phyloP scores from a whole-genome alignment of 2,113 vertebrate genomes.

The Gymnobelideus leadbeateri region DNA sequence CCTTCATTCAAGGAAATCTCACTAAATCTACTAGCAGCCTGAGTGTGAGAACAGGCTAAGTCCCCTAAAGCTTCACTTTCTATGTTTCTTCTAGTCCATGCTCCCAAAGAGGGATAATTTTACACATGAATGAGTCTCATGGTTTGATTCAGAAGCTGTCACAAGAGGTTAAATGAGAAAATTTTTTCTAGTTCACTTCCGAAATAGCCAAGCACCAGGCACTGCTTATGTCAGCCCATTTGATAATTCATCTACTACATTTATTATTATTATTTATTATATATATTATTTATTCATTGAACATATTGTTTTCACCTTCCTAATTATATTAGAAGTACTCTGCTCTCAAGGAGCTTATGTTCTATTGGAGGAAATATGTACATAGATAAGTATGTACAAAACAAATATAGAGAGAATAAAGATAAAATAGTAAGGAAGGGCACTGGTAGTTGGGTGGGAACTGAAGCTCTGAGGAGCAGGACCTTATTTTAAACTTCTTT shows the following conservation, averaged over 20 bases:
- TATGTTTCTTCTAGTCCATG: constrained; percentile 62
- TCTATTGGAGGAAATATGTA: neutral
- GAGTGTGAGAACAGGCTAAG: neutral
- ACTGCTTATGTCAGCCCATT: neutral
- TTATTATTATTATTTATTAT: neutral
- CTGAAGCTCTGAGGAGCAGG: neutral
- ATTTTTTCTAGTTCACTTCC: neutral
- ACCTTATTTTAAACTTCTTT: neutral
- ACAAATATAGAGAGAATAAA: neutral
- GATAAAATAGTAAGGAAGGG: neutral
- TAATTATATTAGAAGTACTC: neutral
- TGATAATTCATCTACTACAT: neutral
- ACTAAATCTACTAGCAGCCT: neutral
- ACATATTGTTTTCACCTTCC: neutral
- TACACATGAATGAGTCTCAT: constrained; percentile 13
- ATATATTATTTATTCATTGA: neutral
- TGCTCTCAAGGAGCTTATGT: neutral
- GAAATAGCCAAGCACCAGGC: neutral
- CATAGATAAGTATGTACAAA: neutral
- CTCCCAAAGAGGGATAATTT: constrained; percentile 29
- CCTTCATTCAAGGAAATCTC: neutral
- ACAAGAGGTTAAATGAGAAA: neutral
- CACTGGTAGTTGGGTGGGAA: neutral
- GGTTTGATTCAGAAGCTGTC: constrained; percentile 41
- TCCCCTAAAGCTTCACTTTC: constrained; percentile 16